Evolutionary conservation across 2,113 vertebrate species (phyloP), one percentile per base, ranked within the genome.

Genomic region (Chaetura pelagica): DNA sequence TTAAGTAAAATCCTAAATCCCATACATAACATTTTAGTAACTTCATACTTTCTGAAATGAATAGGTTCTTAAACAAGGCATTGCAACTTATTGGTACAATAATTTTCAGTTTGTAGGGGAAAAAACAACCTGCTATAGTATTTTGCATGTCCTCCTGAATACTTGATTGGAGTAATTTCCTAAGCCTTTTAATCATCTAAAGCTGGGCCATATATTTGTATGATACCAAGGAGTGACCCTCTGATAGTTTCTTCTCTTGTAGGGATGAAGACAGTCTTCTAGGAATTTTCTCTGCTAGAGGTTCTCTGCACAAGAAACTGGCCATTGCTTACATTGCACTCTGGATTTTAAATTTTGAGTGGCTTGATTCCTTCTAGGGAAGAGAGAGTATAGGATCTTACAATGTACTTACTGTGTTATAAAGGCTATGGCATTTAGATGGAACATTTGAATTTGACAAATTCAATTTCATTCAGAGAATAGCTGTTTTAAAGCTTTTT

Each of bases 371-470:
- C 89, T 72, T 29, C 63, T 48, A 32, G 44, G 42, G 84, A 51
- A 90, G 87, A 42, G 46, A 42, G 42, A 74, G 84, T 58, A 20
- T 46, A 69, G 89, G 44, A 84, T 90, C 40, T 77, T 44, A 85
- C 67, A 55, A 46, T 74, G 26, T 80, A 32, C 76, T 54, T 89
- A 80, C 14, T 69, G 42, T 87, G 69, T 82, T 71, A 89, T n/a
- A 95, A 71, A 66, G 7, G 4, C 4, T 54, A 72, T 26, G 32
- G 14, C 23, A 29, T 80, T 66, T 61, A 93, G 58, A 79, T 77
- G 75, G 34, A 55, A 30, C 93, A 71, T 93, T 91, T 88, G 68
- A 93, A 97, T 96, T 82, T 89, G 77, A 29, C 32, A 85, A 72
- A 84, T 87, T 63, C 29, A 44, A 10, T 91, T 96, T 91, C 22